Percentiles rank a stretch among this genome's conserved stretches.
Conservation (phyloP, 2,888 invertebrate species). For the Entomobrya proxima region DNA sequence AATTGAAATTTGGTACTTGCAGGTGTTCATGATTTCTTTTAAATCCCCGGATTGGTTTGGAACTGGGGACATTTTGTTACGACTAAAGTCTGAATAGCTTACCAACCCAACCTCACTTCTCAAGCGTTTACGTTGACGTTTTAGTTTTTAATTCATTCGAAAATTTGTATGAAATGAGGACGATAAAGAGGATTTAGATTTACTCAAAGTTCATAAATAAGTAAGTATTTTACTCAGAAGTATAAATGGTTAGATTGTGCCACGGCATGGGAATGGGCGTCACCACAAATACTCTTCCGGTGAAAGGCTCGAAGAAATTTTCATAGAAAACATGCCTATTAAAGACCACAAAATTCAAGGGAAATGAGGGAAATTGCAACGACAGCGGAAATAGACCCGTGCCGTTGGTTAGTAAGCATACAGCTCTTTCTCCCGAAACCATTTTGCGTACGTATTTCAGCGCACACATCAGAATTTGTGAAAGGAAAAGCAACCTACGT, state of each 20-base stretch:
- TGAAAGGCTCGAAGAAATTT: slow-evolving; percentile 47
- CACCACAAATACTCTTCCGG: slow-evolving; percentile 54
- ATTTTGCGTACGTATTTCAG: not conserved
- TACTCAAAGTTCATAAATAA: slow-evolving; percentile 31
- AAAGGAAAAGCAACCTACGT: slow-evolving; percentile 1
- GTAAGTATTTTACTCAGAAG: not conserved
- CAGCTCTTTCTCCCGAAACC: not conserved
- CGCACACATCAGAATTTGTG: slow-evolving; percentile 16
- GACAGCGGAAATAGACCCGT: slow-evolving; percentile 60
- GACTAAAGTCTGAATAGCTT: too few relatives aligned
- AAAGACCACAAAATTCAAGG: slow-evolving; percentile 55
- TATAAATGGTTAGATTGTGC: not conserved
- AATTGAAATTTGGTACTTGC: too few relatives aligned
- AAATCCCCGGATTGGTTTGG: too few relatives aligned
- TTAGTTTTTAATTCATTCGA: too few relatives aligned
- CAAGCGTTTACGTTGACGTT: too few relatives aligned
- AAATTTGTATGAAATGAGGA: slow-evolving; percentile 4
- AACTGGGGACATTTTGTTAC: too few relatives aligned
- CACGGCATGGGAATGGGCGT: slow-evolving; percentile 43
- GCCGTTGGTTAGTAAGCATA: not conserved
- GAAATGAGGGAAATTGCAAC: slow-evolving; percentile 56
- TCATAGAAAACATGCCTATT: slow-evolving; percentile 47
- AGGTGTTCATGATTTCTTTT: too few relatives aligned
- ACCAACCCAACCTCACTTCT: too few relatives aligned
- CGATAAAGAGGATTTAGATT: slow-evolving; percentile 7